Evolutionary conservation across 2,888 invertebrate genomes (phyloP), one percentile per base, ranked within the genome.

Genomic region (Gisinianus flammeolus): DNA sequence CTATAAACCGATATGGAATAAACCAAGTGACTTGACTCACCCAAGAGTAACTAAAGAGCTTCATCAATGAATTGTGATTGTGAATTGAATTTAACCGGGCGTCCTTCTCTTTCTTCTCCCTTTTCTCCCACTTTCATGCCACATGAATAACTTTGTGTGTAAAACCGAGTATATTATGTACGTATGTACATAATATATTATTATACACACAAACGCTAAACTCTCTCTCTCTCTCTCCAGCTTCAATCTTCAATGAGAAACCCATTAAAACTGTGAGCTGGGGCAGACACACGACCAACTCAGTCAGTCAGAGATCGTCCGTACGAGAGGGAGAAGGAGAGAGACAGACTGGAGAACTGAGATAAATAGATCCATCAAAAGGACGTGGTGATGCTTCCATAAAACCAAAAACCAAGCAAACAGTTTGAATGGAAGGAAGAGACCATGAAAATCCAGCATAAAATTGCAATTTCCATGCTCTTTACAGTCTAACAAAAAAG

Each of bases 391-490:
- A 70, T n/a, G 26, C 70, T 28, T 22, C 70, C 72, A 72, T 70
- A 70, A 54, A 70, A 26, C n/a, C 70, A 30, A 64, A 19, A 72
- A 28, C 30, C 52, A 31, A 72, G 26, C 31, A 16, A 52, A 12
- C 19, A 26, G 28, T 8, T n/a, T 56, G 35, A 54, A 76, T 58
- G 44, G 22, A 66, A 22, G 35, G 62, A 58, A 72, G 30, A 66
- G 71, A 69, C 77, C 77, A 75, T 80, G 79, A 76, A 79, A 79
- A 81, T 81, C 81, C 76, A 79, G 77, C 82, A 79, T 82, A 82
- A 82, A 82, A 82, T 82, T 80, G 80, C 81, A 82, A 82, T 81
- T 82, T 81, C 77, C 79, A 82, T 78, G 80, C 77, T 79, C 76
- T 73, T 72, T 79, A 44, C 19, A 44, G 19, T 12, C 44, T 1